phyloP scores from a whole-genome alignment of 2,113 vertebrate species.

The Pangasianodon gigas region DNA sequence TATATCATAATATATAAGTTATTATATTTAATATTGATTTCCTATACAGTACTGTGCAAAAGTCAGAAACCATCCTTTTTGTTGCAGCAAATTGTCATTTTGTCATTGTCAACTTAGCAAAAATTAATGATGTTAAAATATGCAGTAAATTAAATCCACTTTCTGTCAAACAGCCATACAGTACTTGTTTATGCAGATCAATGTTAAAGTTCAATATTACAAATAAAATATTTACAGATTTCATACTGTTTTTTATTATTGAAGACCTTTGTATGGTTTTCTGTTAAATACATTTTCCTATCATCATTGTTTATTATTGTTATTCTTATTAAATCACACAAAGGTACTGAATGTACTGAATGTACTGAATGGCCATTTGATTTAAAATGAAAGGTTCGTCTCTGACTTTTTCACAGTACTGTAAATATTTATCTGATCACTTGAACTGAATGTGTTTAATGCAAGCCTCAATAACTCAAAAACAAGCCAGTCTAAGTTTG shows the following conservation, averaged over 20 bases:
- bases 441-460: not conserved
- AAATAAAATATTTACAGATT: not conserved
- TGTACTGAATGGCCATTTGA: not conserved
- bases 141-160: not conserved
- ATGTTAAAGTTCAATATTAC: not conserved
- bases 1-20: not conserved
- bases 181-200: not conserved
- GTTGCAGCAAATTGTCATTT: not conserved
- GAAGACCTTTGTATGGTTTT: not conserved
- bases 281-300: not conserved
- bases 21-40: not conserved
- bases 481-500: not conserved
- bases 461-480: not conserved
- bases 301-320: not conserved
- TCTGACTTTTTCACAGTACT: not conserved
- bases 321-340: not conserved
- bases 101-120: not conserved
- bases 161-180: not conserved
- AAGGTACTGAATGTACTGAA: not conserved
- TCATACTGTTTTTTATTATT: not conserved
- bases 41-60: not conserved
- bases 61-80: not conserved
- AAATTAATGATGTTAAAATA: not conserved
- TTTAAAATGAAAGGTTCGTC: not conserved
- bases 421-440: not conserved